Evolutionary conservation across 2,888 invertebrate genomes (phyloP), one percentile per base, ranked within the genome.

Genomic region (Tanypteryx hageni): DNA sequence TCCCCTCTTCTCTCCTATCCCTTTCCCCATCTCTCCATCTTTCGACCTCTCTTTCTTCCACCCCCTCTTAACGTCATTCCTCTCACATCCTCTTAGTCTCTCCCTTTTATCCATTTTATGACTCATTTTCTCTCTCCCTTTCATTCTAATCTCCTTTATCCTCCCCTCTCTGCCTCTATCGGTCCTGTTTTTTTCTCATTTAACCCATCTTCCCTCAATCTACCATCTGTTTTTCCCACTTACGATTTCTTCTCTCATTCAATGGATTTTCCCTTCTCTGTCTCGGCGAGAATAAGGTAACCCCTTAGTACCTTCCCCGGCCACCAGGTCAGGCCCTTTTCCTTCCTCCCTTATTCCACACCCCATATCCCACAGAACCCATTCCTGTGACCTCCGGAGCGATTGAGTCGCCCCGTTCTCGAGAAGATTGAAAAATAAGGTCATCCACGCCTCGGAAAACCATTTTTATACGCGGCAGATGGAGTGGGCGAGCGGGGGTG

Each of bases 391-490:
- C 68, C 68, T 68, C 22, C 68, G 68, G n/a, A n/a, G 68, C 68
- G n/a, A 68, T 68, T 68, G 68, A 68, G 68, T 68, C 68, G 68
- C 68, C 68, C 11, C 27, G 22, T 76, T 22, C 76, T 76, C 22
- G 76, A 76, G 76, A 76, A 76, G 76, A 76, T 76, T 76, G 76
- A 76, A 76, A 76, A 76, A 76, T 76, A 76, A 27, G 27, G 27
- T 13, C n/a, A 68, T 22, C 18, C 68, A 22, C 22, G 68, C 68
- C 68, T n/a, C n/a, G 68, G 22, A 68, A 18, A 68, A 11, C n/a
- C n/a, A n/a, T 68, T 68, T 68, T 68, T 68, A 68, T 22, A 22
- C n/a, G 9, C 68, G 68, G 9, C 18, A 68, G 68, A 68, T 68
- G 22, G 68, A 22, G 68, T 68, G 44, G 44, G 44, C 44, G 44